Base-by-base conservation (phyloP, 2,888 invertebrate genomes). In the Trileptium ribeirensis region DNA sequence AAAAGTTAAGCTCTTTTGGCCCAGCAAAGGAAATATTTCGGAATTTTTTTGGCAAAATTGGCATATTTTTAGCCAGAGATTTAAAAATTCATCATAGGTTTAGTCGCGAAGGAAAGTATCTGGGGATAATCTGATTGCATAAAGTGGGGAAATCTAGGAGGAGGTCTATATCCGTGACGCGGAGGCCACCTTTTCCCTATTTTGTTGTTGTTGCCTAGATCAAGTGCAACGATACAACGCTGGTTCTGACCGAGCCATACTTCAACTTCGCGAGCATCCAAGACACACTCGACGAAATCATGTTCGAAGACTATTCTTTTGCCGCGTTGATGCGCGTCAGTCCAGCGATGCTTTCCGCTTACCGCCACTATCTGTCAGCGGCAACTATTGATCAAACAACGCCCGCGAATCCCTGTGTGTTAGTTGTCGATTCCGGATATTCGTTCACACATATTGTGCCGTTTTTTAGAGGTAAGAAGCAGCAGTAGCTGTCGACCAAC, bases 281-380 rank as follows among this genome's bases (percentile, higher is more conserved):
- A 89, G 97, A 98, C 89, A 94, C 94, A 0, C 94, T 95, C 90
- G 93, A 94, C 67, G 98, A 99, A 89, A 94, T 99, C 85, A 93
- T 99, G 86, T 99, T 98, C 89, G 99, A 99, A 89, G 97, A 98
- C 88, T 99, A 95, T 87, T 95, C 95, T 86, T 95, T 96, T 86
- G 93, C 93, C 81, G 92, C 94, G 0, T 90, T 97, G 0, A 81
- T 83, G 79, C 85, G 85, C 80, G 83, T 85, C 2, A 85, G 86
- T 75, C 85, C 87, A 86, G 74, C 1, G 24, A 51, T 51, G 51
- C 51, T 51, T 51, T 51, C 51, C 8, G 24, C 24, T 8, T 51
- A 51, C 24, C 51, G 24, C 8, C 24, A 51, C 24, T 8, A 15
- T 51, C 24, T 8, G 8, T 15, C 8, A 15, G 8, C 51, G 24